Percentiles rank a stretch among this genome's conserved stretches.
phyloP scores from a whole-genome alignment of 1,140 invertebrate species.

The Drosophila kepulauana region DNA sequence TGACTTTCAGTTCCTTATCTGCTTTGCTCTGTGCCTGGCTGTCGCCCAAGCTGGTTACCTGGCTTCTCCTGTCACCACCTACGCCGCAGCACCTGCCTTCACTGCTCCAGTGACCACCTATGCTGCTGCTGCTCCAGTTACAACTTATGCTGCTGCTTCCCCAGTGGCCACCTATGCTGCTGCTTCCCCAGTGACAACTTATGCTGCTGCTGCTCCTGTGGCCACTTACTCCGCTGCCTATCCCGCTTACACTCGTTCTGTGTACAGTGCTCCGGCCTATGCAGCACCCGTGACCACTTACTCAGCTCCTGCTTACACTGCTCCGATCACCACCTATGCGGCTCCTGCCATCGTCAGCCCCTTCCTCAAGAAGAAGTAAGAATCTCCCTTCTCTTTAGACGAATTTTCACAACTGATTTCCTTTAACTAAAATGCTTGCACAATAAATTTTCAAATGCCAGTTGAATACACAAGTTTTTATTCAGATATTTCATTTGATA shows the following conservation, averaged over 20 bases:
- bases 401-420: neutral
- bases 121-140: slow-evolving; percentile 28
- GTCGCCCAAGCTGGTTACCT: slow-evolving; percentile 56
- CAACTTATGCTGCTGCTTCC: slow-evolving; percentile 39
- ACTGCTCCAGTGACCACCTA: slow-evolving; percentile 30
- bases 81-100: slow-evolving; percentile 31
- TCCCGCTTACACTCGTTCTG: slow-evolving; percentile 24
- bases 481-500: no score
- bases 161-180: slow-evolving; percentile 31
- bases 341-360: slow-evolving; percentile 40
- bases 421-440: neutral
- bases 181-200: slow-evolving; percentile 36
- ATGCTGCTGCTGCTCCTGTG: slow-evolving; percentile 31
- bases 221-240: slow-evolving; percentile 3
- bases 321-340: slow-evolving; percentile 31
- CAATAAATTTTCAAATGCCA: neutral
- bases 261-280: slow-evolving; percentile 24
- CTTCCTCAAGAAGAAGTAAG: slow-evolving; percentile 48
- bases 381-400: no score
- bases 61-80: slow-evolving; percentile 39
- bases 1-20: slow-evolving; percentile 50
- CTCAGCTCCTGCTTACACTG: slow-evolving; percentile 33
- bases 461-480: neutral
- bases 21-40: slow-evolving; percentile 58
- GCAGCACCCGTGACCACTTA: slow-evolving; percentile 34